These are phyloP conservation scores for Apamea sordens DNA, from an alignment of 2,888 invertebrate species.

Conservation along the genomic window DNA sequence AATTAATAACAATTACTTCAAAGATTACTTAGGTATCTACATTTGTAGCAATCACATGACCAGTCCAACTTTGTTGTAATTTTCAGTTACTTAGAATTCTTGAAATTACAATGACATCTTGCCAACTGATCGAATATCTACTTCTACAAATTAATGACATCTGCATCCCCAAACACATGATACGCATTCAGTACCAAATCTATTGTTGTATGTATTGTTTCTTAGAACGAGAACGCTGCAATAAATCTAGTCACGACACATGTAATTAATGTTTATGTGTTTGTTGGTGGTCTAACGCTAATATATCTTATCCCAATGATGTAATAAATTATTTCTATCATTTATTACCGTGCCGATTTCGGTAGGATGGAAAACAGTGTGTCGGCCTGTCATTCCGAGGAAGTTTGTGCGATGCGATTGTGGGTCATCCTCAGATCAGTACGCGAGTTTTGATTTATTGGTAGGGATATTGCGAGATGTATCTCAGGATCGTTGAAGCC, in stretches of 20 bases:
- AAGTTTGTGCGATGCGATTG: conserved; percentile 53
- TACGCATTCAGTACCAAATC: conserved; percentile 44
- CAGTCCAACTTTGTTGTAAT: not conserved
- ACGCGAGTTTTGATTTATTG: conserved; percentile 43
- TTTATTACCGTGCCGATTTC: conserved; percentile 62
- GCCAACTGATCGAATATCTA: conserved; percentile 17
- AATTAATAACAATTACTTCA: not conserved
- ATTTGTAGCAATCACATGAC: not conserved
- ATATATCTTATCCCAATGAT: conserved; percentile 63
- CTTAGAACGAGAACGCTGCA: conserved; percentile 53
- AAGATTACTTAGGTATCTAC: not conserved
- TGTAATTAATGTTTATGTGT: conserved; percentile 66
- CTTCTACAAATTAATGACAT: conserved; percentile 26
- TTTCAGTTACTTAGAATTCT: not conserved
- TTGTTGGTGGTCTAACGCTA: conserved; percentile 65
- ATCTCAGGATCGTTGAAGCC: conserved; percentile 11
- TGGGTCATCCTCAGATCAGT: conserved; percentile 52
- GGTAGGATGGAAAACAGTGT: conserved; percentile 59
- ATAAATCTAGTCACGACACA: conserved; percentile 62
- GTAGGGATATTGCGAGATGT: conserved; percentile 29
- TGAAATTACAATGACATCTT: conserved; percentile 1
- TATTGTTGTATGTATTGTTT: conserved; percentile 58
- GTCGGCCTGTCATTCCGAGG: conserved; percentile 54
- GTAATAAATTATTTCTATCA: conserved; percentile 63
- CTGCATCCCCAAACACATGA: conserved; percentile 39